A percentile compares a stretch with the other conserved stretches of the same genome.
Conservation (phyloP, 2,888 invertebrate genomes). For the Asteroscopus sphinx region DNA sequence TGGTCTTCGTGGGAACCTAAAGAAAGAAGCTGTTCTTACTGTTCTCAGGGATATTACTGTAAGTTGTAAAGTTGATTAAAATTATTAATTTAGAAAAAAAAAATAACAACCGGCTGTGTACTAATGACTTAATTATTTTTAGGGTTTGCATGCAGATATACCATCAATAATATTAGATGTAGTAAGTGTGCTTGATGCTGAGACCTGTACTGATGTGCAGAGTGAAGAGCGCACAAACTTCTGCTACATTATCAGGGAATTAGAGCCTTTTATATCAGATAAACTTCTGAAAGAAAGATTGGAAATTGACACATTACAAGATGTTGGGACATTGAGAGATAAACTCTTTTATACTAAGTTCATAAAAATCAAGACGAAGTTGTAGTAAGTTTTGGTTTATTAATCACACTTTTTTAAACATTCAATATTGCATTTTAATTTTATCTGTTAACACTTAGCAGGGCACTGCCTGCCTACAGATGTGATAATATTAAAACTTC, state of each 20-base stretch:
- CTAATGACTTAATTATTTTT: conserved; percentile 39
- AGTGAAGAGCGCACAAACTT: conserved; percentile 94
- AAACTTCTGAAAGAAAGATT: conserved; percentile 97
- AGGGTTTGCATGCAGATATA: conserved; percentile 94
- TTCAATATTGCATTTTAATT: background rate
- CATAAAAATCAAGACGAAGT: conserved; percentile 99
- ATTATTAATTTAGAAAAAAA: background rate
- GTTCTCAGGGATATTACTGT: conserved; percentile 94
- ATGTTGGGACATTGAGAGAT: conserved; percentile 96
- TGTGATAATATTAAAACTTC: too few relatives aligned
- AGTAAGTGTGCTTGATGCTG: conserved; percentile 95
- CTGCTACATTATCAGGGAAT: conserved; percentile 94
- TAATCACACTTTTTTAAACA: background rate
- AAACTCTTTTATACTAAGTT: conserved; percentile 98
- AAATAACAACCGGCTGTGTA: background rate
- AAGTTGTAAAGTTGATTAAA: conserved; percentile 71
- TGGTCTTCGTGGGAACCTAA: conserved; percentile 93
- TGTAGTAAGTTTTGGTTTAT: conserved; percentile 94
- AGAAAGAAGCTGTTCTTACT: conserved; percentile 93
- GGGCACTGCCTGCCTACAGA: too few relatives aligned
- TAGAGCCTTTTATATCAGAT: conserved; percentile 95
- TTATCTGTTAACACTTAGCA: too few relatives aligned
- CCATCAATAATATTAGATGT: conserved; percentile 96
- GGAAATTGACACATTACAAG: conserved; percentile 98
- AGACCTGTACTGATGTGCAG: conserved; percentile 92